phyloP scores from a whole-genome alignment of 2,113 vertebrate species.

The Verasper variegatus region DNA sequence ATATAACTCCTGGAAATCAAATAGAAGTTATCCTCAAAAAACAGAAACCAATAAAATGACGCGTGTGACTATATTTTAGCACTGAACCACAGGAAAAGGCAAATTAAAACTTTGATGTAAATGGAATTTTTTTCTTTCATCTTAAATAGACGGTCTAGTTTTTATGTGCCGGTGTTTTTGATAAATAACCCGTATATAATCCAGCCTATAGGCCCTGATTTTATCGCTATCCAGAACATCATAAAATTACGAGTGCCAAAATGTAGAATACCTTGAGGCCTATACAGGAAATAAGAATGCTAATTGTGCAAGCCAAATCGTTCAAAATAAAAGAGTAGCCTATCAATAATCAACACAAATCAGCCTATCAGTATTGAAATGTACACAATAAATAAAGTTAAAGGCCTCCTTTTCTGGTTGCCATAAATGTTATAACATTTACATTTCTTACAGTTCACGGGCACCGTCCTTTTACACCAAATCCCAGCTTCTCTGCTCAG shows the following conservation, averaged over 20 bases:
- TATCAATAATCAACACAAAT: slow-evolving; percentile 85
- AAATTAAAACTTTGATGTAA: slow-evolving; percentile 66
- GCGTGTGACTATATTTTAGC: slow-evolving; percentile 85
- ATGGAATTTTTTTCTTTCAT: slow-evolving; percentile 51
- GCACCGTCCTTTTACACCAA: slow-evolving; percentile 79
- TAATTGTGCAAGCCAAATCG: slow-evolving; percentile 87
- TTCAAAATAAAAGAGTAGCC: slow-evolving; percentile 76
- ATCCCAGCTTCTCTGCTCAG: slow-evolving; percentile 71
- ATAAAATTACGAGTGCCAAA: slow-evolving; percentile 72
- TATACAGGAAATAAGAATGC: slow-evolving; percentile 76
- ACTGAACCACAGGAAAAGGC: slow-evolving; percentile 89
- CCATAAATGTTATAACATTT: slow-evolving; percentile 91
- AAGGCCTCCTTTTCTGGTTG: slow-evolving; percentile 85
- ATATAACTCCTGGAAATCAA: slow-evolving; percentile 90
- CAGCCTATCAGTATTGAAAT: slow-evolving; percentile 87
- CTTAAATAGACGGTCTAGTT: slow-evolving; percentile 79
- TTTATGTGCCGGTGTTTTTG: slow-evolving; percentile 66
- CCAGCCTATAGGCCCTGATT: slow-evolving; percentile 75
- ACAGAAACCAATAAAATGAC: slow-evolving; percentile 71
- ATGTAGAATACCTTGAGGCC: slow-evolving; percentile 58
- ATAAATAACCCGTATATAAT: slow-evolving; percentile 81
- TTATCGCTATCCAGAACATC: slow-evolving; percentile 63
- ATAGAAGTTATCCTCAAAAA: slow-evolving; percentile 88
- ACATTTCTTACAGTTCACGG: slow-evolving; percentile 91
- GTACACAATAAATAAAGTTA: slow-evolving; percentile 94